These are phyloP conservation scores for Tipula unca DNA, from an alignment of 2,888 invertebrate genomes.

Conservation along the genomic window DNA sequence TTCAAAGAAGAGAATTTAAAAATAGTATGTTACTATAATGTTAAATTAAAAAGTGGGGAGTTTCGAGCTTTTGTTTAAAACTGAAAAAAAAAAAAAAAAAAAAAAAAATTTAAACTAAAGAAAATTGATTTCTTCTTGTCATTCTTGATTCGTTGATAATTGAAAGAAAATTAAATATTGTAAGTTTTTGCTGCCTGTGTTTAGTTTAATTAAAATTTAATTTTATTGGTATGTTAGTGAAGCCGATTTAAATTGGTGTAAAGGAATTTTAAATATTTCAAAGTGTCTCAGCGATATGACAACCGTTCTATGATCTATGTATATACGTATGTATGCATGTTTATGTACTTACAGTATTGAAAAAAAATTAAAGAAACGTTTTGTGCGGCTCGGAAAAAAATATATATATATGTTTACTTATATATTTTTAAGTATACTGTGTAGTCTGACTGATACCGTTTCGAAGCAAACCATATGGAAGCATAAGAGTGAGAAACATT, in stretches of 20 bases:
- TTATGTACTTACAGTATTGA: no score
- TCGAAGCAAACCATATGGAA: no score
- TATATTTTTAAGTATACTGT: no score
- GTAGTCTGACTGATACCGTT: no score
- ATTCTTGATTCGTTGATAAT: neutral
- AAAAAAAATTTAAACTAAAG: neutral
- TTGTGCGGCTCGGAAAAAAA: no score
- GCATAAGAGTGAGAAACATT: no score
- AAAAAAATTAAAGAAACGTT: no score
- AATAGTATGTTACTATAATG: neutral
- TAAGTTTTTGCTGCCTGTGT: neutral
- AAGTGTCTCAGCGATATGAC: neutral
- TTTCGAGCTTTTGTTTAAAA: neutral
- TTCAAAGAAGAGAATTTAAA: neutral
- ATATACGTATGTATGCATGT: neutral
- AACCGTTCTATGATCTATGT: neutral
- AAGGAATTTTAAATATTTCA: neutral
- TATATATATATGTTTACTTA: no score
- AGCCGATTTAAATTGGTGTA: neutral
- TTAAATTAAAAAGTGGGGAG: neutral
- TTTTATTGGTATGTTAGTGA: neutral
- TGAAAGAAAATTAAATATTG: constrained; percentile 2
- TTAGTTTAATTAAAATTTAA: neutral
- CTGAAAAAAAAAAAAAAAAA: neutral
- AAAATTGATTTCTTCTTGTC: neutral